Evolutionary conservation across 2,797 vertebrate species (phyloP).

Genomic region (Emydoidea blandingii): DNA sequence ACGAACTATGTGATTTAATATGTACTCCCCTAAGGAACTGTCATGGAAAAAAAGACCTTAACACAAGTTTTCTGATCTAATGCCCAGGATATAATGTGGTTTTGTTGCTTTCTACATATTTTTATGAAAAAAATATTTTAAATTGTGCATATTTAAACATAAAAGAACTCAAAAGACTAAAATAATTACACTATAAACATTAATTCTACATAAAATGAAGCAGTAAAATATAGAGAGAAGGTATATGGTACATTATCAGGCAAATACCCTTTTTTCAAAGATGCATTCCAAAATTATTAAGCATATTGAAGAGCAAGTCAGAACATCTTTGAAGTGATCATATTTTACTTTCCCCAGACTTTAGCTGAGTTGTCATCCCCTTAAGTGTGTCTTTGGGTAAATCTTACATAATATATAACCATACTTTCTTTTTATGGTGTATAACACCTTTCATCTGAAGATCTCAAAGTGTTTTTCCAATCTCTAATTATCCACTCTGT

Average conservation of each 20-base stretch:
- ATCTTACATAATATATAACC: background rate
- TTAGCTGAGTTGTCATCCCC: background rate
- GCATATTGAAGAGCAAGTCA: background rate
- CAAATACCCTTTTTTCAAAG: background rate
- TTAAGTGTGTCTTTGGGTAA: background rate
- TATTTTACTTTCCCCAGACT: background rate
- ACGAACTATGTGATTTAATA: slow-evolving; percentile 30
- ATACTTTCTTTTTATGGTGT: background rate
- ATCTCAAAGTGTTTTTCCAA: background rate
- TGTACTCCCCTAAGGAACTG: slow-evolving; percentile 26
- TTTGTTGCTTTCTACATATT: slow-evolving; percentile 33
- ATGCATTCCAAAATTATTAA: background rate
- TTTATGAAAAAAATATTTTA: slow-evolving; percentile 26
- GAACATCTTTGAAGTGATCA: background rate
- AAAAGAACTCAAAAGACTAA: slow-evolving; percentile 36
- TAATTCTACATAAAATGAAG: slow-evolving; percentile 31
- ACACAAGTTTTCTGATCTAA: slow-evolving; percentile 58
- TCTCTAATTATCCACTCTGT: background rate
- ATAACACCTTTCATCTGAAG: background rate
- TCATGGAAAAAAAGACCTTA: slow-evolving; percentile 35
- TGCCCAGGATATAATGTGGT: slow-evolving; percentile 49
- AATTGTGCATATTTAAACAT: slow-evolving; percentile 42
- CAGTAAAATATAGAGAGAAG: background rate
- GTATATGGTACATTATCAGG: background rate
- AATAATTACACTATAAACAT: slow-evolving; percentile 45